Evolutionary conservation across 2,113 vertebrate genomes (phyloP), one percentile per base, ranked within the genome.

Genomic region (Poicephalus meyeri): DNA sequence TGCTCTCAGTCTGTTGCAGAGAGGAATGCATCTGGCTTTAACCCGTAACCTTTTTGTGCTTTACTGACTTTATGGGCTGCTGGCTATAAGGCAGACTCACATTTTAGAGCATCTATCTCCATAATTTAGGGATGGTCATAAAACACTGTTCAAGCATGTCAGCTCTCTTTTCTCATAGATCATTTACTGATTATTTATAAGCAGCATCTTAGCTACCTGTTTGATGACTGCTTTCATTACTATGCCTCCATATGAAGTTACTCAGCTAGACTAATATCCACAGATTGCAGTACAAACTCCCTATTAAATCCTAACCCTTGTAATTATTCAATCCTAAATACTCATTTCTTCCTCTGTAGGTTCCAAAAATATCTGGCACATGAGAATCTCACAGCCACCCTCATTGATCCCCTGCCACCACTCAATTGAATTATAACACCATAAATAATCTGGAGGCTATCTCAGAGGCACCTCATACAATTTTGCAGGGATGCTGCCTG

Each of bases 371-470:
- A 94, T 58, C 88, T 52, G 80, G 56, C 61, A 76, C 49, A 39
- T 7, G 65, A 88, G 49, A 44, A 88, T 88, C 70, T 91, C 86
- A 79, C 44, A 92, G 70, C 61, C 92, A 92, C 77, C 91, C 80
- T 93, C 80, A 69, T 23, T 19, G 88, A 61, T 95, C 95, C 89
- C 95, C 86, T 91, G 85, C 60, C 46, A 88, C 85, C 47, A 68
- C 46, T 95, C 95, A 94, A 94, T 93, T 96, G 96, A 96, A 95
- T 94, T 95, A 85, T 87, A 93, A 93, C 19, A 84, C 86, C 88
- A 77, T 96, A 95, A 97, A 87, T 95, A 96, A 91, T 91, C 70
- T 94, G 88, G 37, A 96, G 80, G 77, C 49, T 90, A 88, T 90
- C 95, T 92, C 88, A 87, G 80, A 84, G 88, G 83, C 37, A 87